Evolutionary conservation across 2,797 vertebrate species (phyloP), one percentile per base, ranked within the genome.

Genomic region (Remorina albescens): DNA sequence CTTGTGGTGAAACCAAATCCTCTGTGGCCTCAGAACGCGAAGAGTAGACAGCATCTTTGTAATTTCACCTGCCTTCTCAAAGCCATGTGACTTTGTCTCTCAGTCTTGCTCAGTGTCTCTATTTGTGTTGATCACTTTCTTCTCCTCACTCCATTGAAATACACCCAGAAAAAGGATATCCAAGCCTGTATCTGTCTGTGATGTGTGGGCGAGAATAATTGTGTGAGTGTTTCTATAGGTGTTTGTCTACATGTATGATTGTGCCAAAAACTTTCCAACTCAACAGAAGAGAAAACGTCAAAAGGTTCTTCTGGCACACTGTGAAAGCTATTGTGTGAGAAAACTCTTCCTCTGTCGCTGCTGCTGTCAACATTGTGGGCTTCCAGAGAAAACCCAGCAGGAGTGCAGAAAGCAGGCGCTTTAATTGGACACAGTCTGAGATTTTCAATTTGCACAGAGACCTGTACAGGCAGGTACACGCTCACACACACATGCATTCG

Each of bases 401-500:
- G 86, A 56, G 78, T 2, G 8, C 72, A 25, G 64, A 76, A 54
- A 79, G 65, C 72, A 83, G 53, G 60, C 55, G 23, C 58, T 85
- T 83, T 86, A 91, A 89, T 91, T 91, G 85, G 82, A 85, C 57
- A 71, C 77, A 74, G 56, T 53, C 60, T 47, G 66, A 75, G 65
- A 64, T 67, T 71, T 81, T 56, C 61, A 54, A 69, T 82, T 86
- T 87, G 83, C 74, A 85, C 65, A 56, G 39, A 66, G 72, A 76
- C 55, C 54, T 71, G 47, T 54, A 28, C 51, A 60, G 32, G 5
- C 69, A 67, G 53, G 56, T 57, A 70, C 5, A 58, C 36, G 23
- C 5, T 61, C 37, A 61, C 23, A 73, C 9, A 70, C 42, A 30
- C 67, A 46, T 37, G 11, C 19, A 67, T 32, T 61, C 15, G 44